phyloP scores from a whole-genome alignment of 2,888 invertebrate genomes.

The Smittia sp. region DNA sequence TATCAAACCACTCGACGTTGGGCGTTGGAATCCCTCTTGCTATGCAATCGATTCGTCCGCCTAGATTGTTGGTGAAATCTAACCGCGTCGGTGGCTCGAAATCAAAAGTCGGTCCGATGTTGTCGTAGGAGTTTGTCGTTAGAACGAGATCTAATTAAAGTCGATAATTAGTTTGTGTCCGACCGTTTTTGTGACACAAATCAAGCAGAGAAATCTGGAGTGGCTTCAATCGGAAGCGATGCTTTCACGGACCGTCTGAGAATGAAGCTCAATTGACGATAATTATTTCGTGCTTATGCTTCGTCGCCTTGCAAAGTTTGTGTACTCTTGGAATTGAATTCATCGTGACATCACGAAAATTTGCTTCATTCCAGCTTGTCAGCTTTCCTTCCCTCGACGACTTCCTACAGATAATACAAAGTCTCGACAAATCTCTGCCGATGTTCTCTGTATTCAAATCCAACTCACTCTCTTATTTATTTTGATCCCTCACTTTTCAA shows the following conservation, averaged over 20 bases:
- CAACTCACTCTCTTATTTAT: conserved; percentile 9
- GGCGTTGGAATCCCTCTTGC: conserved; percentile 58
- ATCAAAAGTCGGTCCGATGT: conserved; percentile 58
- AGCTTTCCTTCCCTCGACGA: not conserved
- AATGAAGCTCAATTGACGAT: too few relatives aligned
- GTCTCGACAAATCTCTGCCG: not conserved
- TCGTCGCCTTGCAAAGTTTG: too few relatives aligned
- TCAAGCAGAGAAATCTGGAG: too few relatives aligned
- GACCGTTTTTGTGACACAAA: too few relatives aligned
- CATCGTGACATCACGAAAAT: too few relatives aligned
- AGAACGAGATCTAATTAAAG: conserved; percentile 45
- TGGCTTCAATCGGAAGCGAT: too few relatives aligned
- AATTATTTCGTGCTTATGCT: too few relatives aligned
- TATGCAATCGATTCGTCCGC: conserved; percentile 57
- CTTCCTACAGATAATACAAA: not conserved
- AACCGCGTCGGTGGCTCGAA: conserved; percentile 57
- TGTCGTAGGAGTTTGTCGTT: conserved; percentile 56
- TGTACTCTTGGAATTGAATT: too few relatives aligned
- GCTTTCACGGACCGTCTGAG: too few relatives aligned
- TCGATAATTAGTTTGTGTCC: not conserved
- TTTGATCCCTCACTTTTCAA: conserved; percentile 5
- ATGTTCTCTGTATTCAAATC: conserved; percentile 13
- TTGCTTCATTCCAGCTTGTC: too few relatives aligned
- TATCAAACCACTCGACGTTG: conserved; percentile 57
- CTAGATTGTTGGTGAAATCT: conserved; percentile 58